phyloP scores from a whole-genome alignment of 2,797 vertebrate species.

The Dryobates pubescens region DNA sequence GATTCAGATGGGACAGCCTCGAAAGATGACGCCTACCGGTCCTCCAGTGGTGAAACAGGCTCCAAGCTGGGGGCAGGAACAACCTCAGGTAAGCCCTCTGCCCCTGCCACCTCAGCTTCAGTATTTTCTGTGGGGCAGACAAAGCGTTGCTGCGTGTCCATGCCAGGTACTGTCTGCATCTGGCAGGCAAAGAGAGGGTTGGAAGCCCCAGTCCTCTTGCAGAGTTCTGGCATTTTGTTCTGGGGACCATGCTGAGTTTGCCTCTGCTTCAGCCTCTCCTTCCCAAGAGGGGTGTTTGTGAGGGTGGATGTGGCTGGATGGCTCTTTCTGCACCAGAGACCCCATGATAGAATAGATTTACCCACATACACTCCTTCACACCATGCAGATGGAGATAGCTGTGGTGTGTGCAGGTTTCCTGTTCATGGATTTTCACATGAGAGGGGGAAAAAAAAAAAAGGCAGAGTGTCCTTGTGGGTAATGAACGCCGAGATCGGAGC shows the following conservation, averaged over 20 bases:
- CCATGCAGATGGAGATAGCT: not conserved
- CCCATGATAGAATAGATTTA: not conserved
- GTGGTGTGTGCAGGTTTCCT: not conserved
- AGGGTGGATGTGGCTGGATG: not conserved
- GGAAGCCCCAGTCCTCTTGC: not conserved
- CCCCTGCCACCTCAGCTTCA: not conserved
- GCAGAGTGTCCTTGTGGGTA: not conserved
- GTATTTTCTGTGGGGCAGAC: rapidly evolving
- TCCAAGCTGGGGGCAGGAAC: slow-evolving; percentile 78
- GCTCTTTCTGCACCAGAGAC: too few relatives aligned
- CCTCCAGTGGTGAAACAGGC: slow-evolving; percentile 74
- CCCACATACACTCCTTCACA: not conserved
- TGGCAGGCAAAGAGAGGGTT: not conserved
- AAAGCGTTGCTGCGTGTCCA: rapidly evolving
- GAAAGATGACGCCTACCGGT: slow-evolving; percentile 83
- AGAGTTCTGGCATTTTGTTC: not conserved
- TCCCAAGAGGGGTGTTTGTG: not conserved
- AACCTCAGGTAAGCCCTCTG: slow-evolving; percentile 73
- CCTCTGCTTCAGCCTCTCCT: not conserved
- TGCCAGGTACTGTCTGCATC: not conserved
- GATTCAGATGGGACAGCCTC: slow-evolving; percentile 81
- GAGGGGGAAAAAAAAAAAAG: rapidly evolving
- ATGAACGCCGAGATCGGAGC: not conserved
- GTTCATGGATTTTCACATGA: rapidly evolving
- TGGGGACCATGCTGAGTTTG: rapidly evolving